Evolutionary conservation across 2,888 invertebrate species (phyloP).

Genomic region (Antheraea assamensis): DNA sequence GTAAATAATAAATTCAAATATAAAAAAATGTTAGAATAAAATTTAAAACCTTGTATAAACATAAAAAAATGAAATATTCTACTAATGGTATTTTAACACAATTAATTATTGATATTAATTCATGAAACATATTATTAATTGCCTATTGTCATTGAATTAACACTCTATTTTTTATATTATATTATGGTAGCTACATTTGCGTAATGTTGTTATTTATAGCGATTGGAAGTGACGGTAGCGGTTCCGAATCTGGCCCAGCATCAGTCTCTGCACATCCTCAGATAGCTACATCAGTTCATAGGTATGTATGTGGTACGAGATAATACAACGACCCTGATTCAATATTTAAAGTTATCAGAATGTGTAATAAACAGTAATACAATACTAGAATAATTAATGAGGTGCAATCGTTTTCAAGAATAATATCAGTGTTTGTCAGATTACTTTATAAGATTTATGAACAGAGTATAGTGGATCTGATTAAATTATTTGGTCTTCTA

Average conservation of each 20-base stretch:
- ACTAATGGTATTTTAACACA: too few relatives aligned
- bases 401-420: too few relatives aligned
- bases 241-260: conserved; percentile 51
- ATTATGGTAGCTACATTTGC: not conserved
- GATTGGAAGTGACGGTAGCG: conserved; percentile 49
- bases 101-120: not conserved
- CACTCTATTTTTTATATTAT: not conserved
- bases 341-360: not conserved
- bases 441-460: too few relatives aligned
- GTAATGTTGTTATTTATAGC: conserved; percentile 30
- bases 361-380: not conserved
- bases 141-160: not conserved
- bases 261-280: conserved; percentile 63
- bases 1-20: too few relatives aligned
- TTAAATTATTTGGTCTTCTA: too few relatives aligned
- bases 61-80: too few relatives aligned
- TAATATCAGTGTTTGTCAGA: too few relatives aligned
- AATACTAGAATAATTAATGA: too few relatives aligned
- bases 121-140: not conserved
- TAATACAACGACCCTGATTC: not conserved
- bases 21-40: too few relatives aligned
- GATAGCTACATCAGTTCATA: conserved; percentile 56
- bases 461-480: too few relatives aligned
- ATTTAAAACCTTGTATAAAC: too few relatives aligned
- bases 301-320: conserved; percentile 42